Conservation (phyloP, 2,797 vertebrate genomes). For the Onychomys torridus region DNA sequence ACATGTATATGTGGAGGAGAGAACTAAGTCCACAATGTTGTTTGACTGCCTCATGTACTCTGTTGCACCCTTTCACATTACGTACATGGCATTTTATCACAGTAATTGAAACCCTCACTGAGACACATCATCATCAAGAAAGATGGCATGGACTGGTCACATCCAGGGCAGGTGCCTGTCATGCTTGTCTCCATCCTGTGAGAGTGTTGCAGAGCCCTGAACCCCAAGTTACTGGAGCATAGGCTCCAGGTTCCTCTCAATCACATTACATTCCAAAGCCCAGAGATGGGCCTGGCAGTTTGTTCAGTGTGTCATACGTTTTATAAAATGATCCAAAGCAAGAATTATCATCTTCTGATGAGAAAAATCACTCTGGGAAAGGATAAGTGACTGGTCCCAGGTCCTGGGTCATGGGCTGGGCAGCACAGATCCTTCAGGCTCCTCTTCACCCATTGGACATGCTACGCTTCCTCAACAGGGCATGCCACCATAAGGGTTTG, state of each 20-base stretch:
- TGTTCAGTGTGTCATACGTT: not conserved
- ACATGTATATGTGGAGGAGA: too few species aligned
- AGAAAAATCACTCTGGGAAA: not conserved
- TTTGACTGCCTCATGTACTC: not conserved
- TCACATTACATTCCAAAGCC: not conserved
- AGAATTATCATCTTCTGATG: not conserved
- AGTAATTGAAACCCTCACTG: not conserved
- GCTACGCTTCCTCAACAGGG: not conserved
- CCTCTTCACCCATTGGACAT: not conserved
- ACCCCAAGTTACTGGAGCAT: not conserved
- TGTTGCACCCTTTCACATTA: too few species aligned
- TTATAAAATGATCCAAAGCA: not conserved
- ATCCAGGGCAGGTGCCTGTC: not conserved
- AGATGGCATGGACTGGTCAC: not conserved
- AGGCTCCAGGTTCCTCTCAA: not conserved
- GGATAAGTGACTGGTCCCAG: not conserved
- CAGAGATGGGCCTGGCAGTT: too few species aligned
- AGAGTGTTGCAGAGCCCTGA: not conserved
- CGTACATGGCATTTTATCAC: not conserved
- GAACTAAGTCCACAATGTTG: not conserved
- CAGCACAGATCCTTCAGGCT: not conserved
- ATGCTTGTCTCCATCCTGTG: fast-evolving
- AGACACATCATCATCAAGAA: not conserved
- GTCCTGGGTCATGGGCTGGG: not conserved
- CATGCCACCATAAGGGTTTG: fast-evolving